Evolutionary conservation across 2,113 vertebrate species (phyloP), one percentile per base, ranked within the genome.

Genomic region (Tetrax tetrax): DNA sequence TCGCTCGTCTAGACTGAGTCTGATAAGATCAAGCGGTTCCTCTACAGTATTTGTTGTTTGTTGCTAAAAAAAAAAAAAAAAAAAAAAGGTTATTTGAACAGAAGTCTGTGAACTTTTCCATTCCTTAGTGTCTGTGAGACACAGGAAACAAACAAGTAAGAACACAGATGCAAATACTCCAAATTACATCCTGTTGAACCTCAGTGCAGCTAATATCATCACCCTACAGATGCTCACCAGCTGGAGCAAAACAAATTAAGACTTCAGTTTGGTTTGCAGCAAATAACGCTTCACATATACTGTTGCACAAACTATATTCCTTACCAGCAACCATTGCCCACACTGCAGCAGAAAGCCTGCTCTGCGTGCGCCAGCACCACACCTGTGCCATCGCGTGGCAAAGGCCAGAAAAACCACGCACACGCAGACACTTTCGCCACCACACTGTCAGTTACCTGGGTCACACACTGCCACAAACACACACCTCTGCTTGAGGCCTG

Each of bases 1-100:
- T 74, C 99, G 97, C 81, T 99, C 99, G 89, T 99, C 99, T 15
- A 99, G 97, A 97, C 99, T 99, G 83, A 99, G 98, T 61, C 99
- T 97, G 98, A 99, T 99, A 91, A 99, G 98, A 92, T 99, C 99
- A 23, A 99, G 97, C 0, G 99, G 99, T 91, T 99, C 99, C 89
- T 99, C 99, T 9, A 99, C 99, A 1, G 99, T 99, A 95, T 99
- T 99, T 90, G 99, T 99, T 6, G 99, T 98, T 53, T 98, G 99
- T 98, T 99, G 99, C 99, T 98, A 93, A 93, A 65, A 92, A 63
- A 95, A 83, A 56, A 56, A 18, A 2, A 41, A 28, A 72, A 70
- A 17, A 5, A 27, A 41, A 25, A 13, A 29, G 24, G 24, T 89
- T 92, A 79, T 17, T 53, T 22, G 16, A 16, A 41, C 2, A 63